Evolutionary conservation across 2,888 invertebrate genomes (phyloP).

Genomic region (Drosophila rellima): DNA sequence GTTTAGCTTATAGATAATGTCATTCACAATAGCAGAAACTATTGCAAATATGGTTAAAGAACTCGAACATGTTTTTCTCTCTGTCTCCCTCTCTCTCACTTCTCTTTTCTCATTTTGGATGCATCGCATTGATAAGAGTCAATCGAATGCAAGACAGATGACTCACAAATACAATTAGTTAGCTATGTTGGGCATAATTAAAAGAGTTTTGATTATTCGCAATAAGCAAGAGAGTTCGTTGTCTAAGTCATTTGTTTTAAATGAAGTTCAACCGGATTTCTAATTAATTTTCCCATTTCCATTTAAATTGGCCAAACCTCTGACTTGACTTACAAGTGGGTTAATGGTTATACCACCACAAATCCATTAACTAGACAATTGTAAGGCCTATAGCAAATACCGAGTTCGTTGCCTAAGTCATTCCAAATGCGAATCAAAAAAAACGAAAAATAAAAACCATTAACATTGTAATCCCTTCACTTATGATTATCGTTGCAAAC

Average conservation of each 20-base stretch:
- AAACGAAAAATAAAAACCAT: conserved; percentile 23
- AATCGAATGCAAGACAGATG: conserved; percentile 54
- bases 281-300: conserved; percentile 42
- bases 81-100: conserved; percentile 19
- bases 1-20: conserved; percentile 79
- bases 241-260: conserved; percentile 55
- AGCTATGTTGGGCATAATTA: conserved; percentile 40
- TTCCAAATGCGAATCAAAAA: conserved; percentile 43
- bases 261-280: conserved; percentile 9
- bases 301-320: conserved; percentile 15
- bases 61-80: conserved; percentile 67
- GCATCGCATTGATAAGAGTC: conserved; percentile 61
- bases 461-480: conserved; percentile 42
- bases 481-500: conserved; percentile 18
- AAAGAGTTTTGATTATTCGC: conserved; percentile 39
- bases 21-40: conserved; percentile 74
- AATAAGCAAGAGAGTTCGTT: conserved; percentile 42
- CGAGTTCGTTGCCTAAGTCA: conserved; percentile 39
- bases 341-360: conserved; percentile 31
- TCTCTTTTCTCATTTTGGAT: conserved; percentile 49
- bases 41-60: conserved; percentile 71
- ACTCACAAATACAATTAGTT: conserved; percentile 61
- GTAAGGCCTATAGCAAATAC: conserved; percentile 23
- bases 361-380: conserved; percentile 39
- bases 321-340: conserved; percentile 18